A percentile compares a stretch with the other conserved stretches of the same genome.
These are phyloP conservation scores for Ploceus nigricollis DNA, from an alignment of 2,113 vertebrate species.

Conservation along the genomic window DNA sequence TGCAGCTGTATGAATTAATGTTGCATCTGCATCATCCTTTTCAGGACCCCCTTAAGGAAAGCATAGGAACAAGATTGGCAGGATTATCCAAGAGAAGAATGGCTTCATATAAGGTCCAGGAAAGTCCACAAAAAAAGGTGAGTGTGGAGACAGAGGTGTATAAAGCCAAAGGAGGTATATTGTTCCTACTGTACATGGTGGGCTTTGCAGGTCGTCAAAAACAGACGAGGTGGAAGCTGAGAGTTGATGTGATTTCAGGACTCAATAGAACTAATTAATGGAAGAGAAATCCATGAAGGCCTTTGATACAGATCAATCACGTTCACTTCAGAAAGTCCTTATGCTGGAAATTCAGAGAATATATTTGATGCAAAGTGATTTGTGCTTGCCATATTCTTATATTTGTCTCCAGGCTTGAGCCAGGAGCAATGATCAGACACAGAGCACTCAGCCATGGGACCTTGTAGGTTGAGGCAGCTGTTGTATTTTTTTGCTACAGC, in stretches of 20 bases:
- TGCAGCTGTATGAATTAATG: background rate
- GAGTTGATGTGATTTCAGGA: background rate
- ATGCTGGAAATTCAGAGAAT: background rate
- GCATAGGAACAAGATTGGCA: fast-evolving
- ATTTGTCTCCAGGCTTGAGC: background rate
- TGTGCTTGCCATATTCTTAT: background rate
- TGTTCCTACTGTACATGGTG: fast-evolving
- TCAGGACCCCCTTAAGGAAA: background rate
- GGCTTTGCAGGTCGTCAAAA: background rate
- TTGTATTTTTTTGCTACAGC: background rate
- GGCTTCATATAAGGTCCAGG: background rate
- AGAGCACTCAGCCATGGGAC: fast-evolving
- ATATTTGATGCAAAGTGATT: background rate
- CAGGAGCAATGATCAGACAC: fast-evolving
- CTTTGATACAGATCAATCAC: background rate
- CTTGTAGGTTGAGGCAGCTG: background rate
- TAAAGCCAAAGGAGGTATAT: background rate
- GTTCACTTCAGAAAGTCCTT: background rate
- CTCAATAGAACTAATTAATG: background rate
- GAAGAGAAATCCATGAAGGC: background rate
- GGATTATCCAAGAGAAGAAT: background rate
- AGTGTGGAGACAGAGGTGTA: background rate
- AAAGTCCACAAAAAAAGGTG: background rate
- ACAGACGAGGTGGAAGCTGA: background rate
- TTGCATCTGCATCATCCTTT: fast-evolving